A percentile compares a stretch with the other conserved stretches of the same genome.
These are phyloP conservation scores for Silurus lanzhouensis DNA, from an alignment of 2,797 vertebrate species.

Conservation along the genomic window DNA sequence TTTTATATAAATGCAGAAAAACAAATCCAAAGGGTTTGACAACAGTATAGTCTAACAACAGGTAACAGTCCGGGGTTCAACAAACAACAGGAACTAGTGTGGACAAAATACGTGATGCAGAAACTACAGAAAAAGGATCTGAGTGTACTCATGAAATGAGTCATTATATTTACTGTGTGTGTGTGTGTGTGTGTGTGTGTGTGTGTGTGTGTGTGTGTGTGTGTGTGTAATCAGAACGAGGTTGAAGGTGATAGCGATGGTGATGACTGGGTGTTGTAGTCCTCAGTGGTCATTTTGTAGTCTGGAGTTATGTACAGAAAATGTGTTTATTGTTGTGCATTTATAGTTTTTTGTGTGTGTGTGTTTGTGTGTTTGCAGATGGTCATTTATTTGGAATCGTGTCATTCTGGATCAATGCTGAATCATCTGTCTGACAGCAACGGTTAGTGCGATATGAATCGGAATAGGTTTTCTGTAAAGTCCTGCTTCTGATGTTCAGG, in stretches of 20 bases:
- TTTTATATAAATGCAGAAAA: no score
- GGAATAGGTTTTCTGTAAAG: not conserved
- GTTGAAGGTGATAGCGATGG: not conserved
- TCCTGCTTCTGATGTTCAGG: not conserved
- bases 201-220: not conserved
- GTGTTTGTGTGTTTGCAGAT: constrained; percentile 8
- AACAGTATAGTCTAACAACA: no score
- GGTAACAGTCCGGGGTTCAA: no score
- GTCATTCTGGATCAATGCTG: constrained; percentile 40
- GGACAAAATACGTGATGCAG: no score
- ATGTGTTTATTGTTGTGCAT: not conserved
- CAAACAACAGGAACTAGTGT: no score
- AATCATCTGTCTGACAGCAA: constrained; percentile 14
- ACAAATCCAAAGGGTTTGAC: no score
- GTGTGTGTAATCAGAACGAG: not conserved
- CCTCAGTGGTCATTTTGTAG: not conserved
- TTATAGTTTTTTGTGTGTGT: not conserved
- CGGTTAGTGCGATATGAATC: not conserved
- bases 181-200: not conserved
- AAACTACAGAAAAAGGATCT: no score
- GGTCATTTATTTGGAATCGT: constrained; percentile 40
- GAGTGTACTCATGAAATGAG: not conserved
- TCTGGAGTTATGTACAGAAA: not conserved
- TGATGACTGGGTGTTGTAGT: not conserved
- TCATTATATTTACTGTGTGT: not conserved